A percentile compares a stretch with the other conserved stretches of the same genome.
phyloP scores from a whole-genome alignment of 2,888 invertebrate species.

The Augochlorella aurata region DNA sequence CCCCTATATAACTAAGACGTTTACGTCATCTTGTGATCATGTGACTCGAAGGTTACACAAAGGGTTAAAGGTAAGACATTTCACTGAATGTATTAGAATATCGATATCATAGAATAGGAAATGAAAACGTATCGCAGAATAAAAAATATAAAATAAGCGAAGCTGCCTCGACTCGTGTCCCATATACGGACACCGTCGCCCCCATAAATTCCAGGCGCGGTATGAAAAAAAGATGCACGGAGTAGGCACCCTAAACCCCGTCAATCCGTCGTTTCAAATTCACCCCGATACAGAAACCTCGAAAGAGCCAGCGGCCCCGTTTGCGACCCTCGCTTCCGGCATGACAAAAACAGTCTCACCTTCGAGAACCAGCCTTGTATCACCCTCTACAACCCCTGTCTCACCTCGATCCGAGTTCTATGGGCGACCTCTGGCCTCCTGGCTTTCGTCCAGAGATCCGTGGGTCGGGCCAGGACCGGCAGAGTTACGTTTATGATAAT shows the following conservation, averaged over 20 bases:
- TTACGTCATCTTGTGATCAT: too few relatives aligned
- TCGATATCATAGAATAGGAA: too few relatives aligned
- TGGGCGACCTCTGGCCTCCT: neutral
- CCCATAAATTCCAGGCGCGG: constrained; percentile 18
- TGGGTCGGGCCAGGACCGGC: neutral
- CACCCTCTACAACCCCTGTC: neutral
- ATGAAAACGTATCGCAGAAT: too few relatives aligned
- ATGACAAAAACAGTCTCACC: constrained; percentile 19
- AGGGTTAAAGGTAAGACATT: too few relatives aligned
- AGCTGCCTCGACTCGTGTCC: neutral
- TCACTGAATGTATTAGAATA: too few relatives aligned
- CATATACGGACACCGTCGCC: neutral
- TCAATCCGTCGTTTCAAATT: constrained; percentile 45
- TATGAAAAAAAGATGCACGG: constrained; percentile 51
- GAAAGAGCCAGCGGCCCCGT: neutral
- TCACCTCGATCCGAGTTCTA: neutral
- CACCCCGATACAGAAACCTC: constrained; percentile 21
- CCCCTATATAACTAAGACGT: too few relatives aligned
- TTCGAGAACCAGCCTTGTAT: neutral
- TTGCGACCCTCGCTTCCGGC: constrained; percentile 16
- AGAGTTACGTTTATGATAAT: constrained; percentile 65
- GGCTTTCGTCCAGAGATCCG: constrained; percentile 16
- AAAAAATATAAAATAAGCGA: too few relatives aligned
- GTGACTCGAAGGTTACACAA: too few relatives aligned
- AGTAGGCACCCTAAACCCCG: constrained; percentile 19